A percentile compares a stretch with the other conserved stretches of the same genome.
Evolutionary conservation across 2,888 invertebrate genomes (phyloP).

Genomic region (Chrysomela aeneicollis): DNA sequence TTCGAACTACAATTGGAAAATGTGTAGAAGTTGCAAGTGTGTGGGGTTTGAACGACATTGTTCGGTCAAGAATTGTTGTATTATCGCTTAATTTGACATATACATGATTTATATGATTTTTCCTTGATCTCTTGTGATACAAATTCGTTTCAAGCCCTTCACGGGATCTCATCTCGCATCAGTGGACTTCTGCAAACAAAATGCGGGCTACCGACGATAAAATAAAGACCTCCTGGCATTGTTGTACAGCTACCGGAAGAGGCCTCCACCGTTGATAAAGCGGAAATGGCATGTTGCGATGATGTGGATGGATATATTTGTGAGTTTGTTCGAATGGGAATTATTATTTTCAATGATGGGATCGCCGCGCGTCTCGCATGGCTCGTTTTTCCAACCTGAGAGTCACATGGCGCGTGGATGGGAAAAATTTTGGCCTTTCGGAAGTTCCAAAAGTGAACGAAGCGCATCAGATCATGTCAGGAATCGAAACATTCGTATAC

Average conservation of each 20-base stretch:
- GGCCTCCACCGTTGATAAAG: slow-evolving; percentile 58
- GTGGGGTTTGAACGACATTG: no score
- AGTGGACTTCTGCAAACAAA: slow-evolving; percentile 29
- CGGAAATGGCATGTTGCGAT: slow-evolving; percentile 58
- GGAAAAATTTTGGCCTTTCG: no score
- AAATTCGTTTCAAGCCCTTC: not conserved
- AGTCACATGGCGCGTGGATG: not conserved
- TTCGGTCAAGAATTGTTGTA: no score
- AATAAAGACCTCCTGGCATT: slow-evolving; percentile 37
- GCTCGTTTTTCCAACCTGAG: not conserved
- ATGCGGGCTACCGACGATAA: slow-evolving; percentile 31
- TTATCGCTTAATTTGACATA: no score
- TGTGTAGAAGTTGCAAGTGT: no score
- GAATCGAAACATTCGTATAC: no score
- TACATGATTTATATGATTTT: no score
- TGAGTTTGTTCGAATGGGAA: slow-evolving; percentile 38
- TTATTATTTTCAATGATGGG: slow-evolving; percentile 33
- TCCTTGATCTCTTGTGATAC: no score
- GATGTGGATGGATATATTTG: slow-evolving; percentile 38
- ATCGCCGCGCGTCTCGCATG: slow-evolving; percentile 25
- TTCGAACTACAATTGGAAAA: no score
- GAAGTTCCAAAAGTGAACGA: no score
- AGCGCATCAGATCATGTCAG: no score
- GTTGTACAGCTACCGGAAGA: slow-evolving; percentile 50
- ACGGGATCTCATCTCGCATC: slow-evolving; percentile 23